A percentile compares a stretch with the other conserved stretches of the same genome.
These are phyloP conservation scores for Ammospiza caudacuta DNA, from an alignment of 2,113 vertebrate species.

Conservation along the genomic window DNA sequence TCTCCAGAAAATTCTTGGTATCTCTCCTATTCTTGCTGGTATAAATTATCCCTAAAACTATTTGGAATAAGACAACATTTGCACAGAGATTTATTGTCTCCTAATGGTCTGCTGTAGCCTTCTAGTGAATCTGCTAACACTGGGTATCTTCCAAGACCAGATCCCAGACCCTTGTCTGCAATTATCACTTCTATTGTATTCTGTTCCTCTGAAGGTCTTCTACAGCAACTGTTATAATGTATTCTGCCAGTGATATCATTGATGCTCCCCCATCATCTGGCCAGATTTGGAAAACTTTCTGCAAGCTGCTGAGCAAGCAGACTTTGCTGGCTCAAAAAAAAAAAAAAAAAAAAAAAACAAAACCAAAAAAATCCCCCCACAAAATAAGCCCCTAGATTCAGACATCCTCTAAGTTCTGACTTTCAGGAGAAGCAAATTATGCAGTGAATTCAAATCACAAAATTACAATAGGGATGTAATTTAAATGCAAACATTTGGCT, in stretches of 20 bases:
- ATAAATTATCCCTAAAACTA: neutral
- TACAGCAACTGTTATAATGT: neutral
- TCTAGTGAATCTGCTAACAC: neutral
- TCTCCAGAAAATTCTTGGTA: neutral
- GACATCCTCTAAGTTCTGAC: neutral
- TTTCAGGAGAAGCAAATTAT: neutral
- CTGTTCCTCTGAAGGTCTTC: neutral
- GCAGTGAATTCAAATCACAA: neutral
- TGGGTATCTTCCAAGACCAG: slow-evolving; percentile 2
- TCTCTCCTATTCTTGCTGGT: neutral
- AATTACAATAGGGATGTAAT: neutral
- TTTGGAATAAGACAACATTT: neutral
- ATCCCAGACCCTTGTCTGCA: neutral
- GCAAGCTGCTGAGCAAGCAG: neutral
- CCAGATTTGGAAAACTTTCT: neutral
- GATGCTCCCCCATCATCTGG: neutral
- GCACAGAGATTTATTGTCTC: neutral
- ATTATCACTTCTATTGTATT: neutral
- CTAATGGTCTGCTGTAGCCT: neutral
- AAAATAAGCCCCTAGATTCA: neutral
- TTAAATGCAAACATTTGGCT: neutral
- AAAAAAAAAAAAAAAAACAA: neutral
- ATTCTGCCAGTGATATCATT: neutral
- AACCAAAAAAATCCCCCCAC: neutral
- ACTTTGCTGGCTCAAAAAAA: neutral